Evolutionary conservation across 2,113 vertebrate species (phyloP), one percentile per base, ranked within the genome.

Genomic region (Labeo rohita): DNA sequence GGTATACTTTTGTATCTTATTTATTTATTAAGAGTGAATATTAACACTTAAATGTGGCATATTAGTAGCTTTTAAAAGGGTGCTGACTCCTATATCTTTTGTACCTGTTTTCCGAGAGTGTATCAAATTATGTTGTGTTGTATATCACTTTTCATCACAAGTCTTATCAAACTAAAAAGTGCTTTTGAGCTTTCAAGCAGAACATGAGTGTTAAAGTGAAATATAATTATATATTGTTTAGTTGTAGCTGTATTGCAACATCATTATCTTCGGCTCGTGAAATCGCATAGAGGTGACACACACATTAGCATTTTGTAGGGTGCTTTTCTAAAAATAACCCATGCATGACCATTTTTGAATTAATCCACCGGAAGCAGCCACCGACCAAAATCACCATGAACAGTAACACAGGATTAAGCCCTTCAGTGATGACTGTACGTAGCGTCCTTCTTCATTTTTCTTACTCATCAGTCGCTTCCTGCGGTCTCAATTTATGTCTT

Each of bases 291-390:
- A 50, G 23, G 52, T 54, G 9, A 21, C 21, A 34, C 28, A 8
- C 4, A 66, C 8, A 66, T 49, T 82, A 15, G 65, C 45, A 82
- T 82, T 68, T 66, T 34, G 61, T 21, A 52, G 16, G 23, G n/a
- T 68, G 63, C 45, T 82, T 23, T 34, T 82, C 28, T 70, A 70
- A 82, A 82, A 82, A 82, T 82, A 82, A 50, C 28, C n/a, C 4
- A 70, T 52, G 43, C 2, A 70, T 39, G 43, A 68, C 65, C 63
- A 82, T 52, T 70, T 68, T 11, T 68, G 28, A 73, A 59, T 43
- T 3, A 83, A 83, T 73, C 50, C 68, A 83, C 28, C 50, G 8
- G 49, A 83, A 54, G 36, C 34, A 83, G 54, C 54, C 28, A n/a
- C n/a, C 63, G 65, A n/a, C n/a, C 63, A 16, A 23, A 18, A 21